Evolutionary conservation across 2,113 vertebrate species (phyloP), one percentile per base, ranked within the genome.

Genomic region (Thomomys bottae): DNA sequence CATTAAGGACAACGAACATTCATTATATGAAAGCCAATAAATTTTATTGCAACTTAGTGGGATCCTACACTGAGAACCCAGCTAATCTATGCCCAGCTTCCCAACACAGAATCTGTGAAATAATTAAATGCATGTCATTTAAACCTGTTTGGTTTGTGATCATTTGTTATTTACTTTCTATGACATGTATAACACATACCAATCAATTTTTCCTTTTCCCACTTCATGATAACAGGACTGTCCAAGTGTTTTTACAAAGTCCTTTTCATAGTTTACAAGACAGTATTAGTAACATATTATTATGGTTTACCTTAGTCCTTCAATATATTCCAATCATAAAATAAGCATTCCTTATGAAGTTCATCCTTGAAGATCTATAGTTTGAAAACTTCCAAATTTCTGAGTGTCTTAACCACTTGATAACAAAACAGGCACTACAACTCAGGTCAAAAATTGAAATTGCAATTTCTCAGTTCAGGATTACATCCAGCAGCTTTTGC

Each of bases 241-340:
- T 34, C 57, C 38, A 88, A 57, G 32, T 72, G 63, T 54, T 93
- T 80, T 49, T 9, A 86, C 71, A 11, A 32, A 40, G 8, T 68
- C 54, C 57, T 83, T 40, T 87, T 90, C 59, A 92, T 72, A 32
- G 8, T 85, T 95, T 86, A 90, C 0, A 93, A 89, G 75, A 95
- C 7, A 88, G 17, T 36, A 76, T 63, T 80, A 83, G 54, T n/a
- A 90, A 93, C 92, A 75, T 57, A 66, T 24, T 71, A 59, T 21
- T 88, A 42, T 15, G 32, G 26, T 68, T 94, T 84, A 91, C 42
- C 28, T 84, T 28, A 49, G 23, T 6, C 40, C 36, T 81, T 77
- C 83, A 90, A 67, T 26, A 57, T 28, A 87, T 30, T 87, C 63
- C 67, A 57, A 15, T 42, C 26, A 67, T 70, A 91, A 90, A 93